Base-by-base conservation (phyloP, 2,797 vertebrate species). In the Sebastes oblongus region DNA sequence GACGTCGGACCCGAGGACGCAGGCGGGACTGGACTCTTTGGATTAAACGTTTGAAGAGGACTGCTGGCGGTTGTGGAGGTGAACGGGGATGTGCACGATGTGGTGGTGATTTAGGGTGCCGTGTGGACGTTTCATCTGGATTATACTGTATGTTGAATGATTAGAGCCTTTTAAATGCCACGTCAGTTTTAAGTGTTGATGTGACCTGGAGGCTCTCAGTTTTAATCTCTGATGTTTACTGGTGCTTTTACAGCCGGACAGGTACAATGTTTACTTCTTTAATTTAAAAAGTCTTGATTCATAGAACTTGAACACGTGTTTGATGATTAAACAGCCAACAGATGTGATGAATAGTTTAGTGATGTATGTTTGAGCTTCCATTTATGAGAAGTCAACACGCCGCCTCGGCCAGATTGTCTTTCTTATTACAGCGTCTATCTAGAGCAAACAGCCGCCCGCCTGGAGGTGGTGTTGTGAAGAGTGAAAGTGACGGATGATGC, bases 341-440 rank as follows among this genome's bases (percentile, higher is more conserved):
- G 56, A 30, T 71, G 2, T 39, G 16, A 61, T 66, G 12, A 59
- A 36, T 9, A 12, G 39, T 69, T 25, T 59, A 16, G 14, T 20
- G 55, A 68, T 54, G 29, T 77, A 2, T 79, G 20, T 73, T 30
- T 65, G 50, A 16, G 55, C 4, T 60, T 69, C 39, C 9, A 32
- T 74, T 78, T 66, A 64, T 18, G 3, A 69, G n/a, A 20, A 69
- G 79, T 36, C 54, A 82, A 88, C 78, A 72, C 46, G 7, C 20
- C 8, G 54, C 46, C 46, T 50, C 46, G 6, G 46, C 46, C 12
- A 13, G 20, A 16, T 81, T 32, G 11, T 30, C 3, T 42, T 3
- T 34, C 2, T 27, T 20, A 39, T 68, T 77, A 34, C 50, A 61
- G 20, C 24, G 8, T 61, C n/a, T 67, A 3, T 73, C 46, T 42